Percentiles rank a stretch among this genome's conserved stretches.
These are phyloP conservation scores for Netelia virgata DNA, from an alignment of 2,888 invertebrate genomes.

Conservation along the genomic window DNA sequence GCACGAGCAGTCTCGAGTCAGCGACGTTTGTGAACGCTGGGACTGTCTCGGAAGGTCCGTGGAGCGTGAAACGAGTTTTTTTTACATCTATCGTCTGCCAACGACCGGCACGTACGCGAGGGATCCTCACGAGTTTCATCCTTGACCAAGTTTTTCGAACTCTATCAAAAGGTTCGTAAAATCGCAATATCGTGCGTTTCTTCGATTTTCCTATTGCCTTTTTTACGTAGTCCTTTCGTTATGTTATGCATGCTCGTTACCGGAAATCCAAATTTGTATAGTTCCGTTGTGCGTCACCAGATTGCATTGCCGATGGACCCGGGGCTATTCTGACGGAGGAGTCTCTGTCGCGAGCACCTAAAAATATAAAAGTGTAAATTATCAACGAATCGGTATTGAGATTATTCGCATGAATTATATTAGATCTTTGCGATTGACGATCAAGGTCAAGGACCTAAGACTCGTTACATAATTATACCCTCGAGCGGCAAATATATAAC, in stretches of 20 bases:
- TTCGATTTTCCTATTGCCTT: slow-evolving; percentile 2
- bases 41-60: slow-evolving; percentile 29
- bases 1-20: slow-evolving; percentile 35
- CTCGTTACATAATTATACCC: slow-evolving; percentile 1
- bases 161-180: slow-evolving; percentile 48
- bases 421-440: background rate
- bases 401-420: background rate
- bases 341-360: background rate
- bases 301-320: background rate
- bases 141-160: background rate
- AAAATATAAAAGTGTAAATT: background rate
- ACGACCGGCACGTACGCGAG: slow-evolving; percentile 37
- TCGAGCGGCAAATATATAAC: slow-evolving; percentile 6
- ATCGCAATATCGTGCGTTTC: background rate
- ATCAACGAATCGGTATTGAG: background rate
- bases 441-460: slow-evolving; percentile 20
- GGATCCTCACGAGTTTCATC: slow-evolving; percentile 36
- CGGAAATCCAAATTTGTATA: background rate
- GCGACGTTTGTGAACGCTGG: slow-evolving; percentile 17
- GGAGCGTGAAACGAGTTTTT: slow-evolving; percentile 53
- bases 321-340: background rate
- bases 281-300: background rate
- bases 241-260: background rate
- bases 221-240: background rate
- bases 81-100: slow-evolving; percentile 6